Base-by-base conservation (phyloP, 2,797 vertebrate genomes). In the Eurystomus glaucurus region DNA sequence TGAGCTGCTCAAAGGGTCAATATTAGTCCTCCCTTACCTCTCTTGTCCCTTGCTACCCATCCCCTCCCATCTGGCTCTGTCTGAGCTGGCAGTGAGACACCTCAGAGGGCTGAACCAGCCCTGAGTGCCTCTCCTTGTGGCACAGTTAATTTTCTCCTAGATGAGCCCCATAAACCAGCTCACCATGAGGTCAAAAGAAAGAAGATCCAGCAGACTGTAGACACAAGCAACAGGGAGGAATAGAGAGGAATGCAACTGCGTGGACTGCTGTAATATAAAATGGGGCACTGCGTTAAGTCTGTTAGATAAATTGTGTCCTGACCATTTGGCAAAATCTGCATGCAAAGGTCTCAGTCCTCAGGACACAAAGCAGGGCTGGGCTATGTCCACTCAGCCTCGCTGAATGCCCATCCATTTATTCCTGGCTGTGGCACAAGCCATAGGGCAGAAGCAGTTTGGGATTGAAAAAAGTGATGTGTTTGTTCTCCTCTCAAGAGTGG, bases 141-240 rank as follows among this genome's bases (percentile, higher is more conserved):
- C 18, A 58, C 16, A 12, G 19, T 31, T 33, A 21, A 9, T 62
- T 82, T 72, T 68, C 39, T 94, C 54, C 43, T 43, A 41, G 51
- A 21, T 72, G 45, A 85, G 54, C 37, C 29, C 26, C n/a, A 79
- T 64, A 72, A 92, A 88, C 18, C 54, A 69, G 61, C 23, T 84
- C 3, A 0, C 43, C 19, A 2, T 20, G 29, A 81, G 29, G 41
- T 50, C 29, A 28, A 46, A 92, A 75, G 61, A 61, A 88, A 84
- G 45, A 71, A 43, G 39, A 83, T 16, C 20, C 75, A 79, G 26
- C 51, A 78, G 70, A 16, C 81, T 57, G 58, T 21, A 88, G 75
- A 45, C 15, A 4, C 0, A 5, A 71, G 37, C 33, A 81, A 25
- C 0, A 0, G 20, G 20, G 35, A 84, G 55, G 43, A 54, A 37